Evolutionary conservation across 2,888 invertebrate genomes (phyloP).

Genomic region (Pycnomerus fuliginosus): DNA sequence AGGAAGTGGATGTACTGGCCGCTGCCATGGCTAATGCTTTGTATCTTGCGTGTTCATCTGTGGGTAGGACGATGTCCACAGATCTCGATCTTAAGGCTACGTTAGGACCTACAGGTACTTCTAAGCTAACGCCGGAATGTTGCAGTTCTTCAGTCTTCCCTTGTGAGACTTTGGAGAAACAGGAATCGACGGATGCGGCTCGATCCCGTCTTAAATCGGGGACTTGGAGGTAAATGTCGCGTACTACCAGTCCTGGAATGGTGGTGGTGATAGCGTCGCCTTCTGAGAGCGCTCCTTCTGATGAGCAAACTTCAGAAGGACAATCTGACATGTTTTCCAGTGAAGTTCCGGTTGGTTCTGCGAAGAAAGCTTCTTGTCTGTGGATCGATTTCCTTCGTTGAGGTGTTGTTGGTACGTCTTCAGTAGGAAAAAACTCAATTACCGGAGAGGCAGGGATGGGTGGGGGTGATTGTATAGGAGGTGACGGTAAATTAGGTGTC

Average conservation of each 20-base stretch:
- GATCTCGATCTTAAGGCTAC: slow-evolving; percentile 75
- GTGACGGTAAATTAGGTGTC: slow-evolving; percentile 58
- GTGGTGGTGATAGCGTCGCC: slow-evolving; percentile 38
- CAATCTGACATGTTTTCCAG: slow-evolving; percentile 66
- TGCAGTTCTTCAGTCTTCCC: slow-evolving; percentile 70
- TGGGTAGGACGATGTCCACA: slow-evolving; percentile 85
- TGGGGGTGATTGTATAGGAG: slow-evolving; percentile 52
- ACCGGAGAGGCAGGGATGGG: slow-evolving; percentile 55
- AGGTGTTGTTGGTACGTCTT: slow-evolving; percentile 42
- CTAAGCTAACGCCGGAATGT: slow-evolving; percentile 63
- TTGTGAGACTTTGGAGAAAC: slow-evolving; percentile 76
- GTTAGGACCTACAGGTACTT: slow-evolving; percentile 67
- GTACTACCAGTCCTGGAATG: slow-evolving; percentile 47
- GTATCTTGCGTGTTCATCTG: slow-evolving; percentile 80
- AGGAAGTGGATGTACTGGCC: slow-evolving; percentile 34
- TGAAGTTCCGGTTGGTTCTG: slow-evolving; percentile 70
- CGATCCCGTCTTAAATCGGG: slow-evolving; percentile 82
- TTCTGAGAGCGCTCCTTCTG: slow-evolving; percentile 44
- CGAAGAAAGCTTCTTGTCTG: slow-evolving; percentile 80
- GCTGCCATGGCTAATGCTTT: slow-evolving; percentile 74
- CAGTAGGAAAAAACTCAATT: slow-evolving; percentile 58
- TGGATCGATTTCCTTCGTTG: slow-evolving; percentile 71
- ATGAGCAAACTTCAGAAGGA: slow-evolving; percentile 50
- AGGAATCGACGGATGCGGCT: slow-evolving; percentile 85
- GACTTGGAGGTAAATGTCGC: slow-evolving; percentile 60